Percentiles rank a stretch among this genome's conserved stretches.
These are phyloP conservation scores for Glaucidium brasilianum DNA, from an alignment of 2,113 vertebrate species.

Conservation along the genomic window DNA sequence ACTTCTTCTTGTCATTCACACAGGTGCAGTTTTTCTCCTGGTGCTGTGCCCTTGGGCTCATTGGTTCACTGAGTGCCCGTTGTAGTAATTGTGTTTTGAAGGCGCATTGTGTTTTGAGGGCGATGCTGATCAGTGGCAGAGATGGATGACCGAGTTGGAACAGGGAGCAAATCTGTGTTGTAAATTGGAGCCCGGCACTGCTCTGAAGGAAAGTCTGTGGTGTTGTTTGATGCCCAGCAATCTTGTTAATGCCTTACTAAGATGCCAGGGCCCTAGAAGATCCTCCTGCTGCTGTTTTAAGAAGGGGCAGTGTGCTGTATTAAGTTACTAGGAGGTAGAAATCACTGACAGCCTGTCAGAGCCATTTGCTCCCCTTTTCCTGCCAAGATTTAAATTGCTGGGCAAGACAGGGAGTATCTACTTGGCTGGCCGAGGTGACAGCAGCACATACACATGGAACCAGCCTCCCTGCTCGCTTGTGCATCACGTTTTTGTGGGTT, in stretches of 20 bases:
- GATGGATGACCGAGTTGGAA: neutral
- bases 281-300: neutral
- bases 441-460: neutral
- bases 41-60: neutral
- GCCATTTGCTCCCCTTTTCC: neutral
- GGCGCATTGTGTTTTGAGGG: neutral
- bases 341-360: neutral
- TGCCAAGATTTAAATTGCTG: neutral
- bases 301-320: neutral
- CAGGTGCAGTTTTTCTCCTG: neutral
- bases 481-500: rapidly evolving
- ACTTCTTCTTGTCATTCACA: neutral
- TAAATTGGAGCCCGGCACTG: neutral
- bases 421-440: neutral
- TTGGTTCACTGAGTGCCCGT: neutral
- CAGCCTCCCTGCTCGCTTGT: rapidly evolving
- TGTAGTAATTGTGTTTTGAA: neutral
- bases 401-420: neutral
- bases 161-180: neutral
- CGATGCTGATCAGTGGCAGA: neutral
- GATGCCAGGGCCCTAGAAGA: neutral
- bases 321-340: slow-evolving; percentile 2
- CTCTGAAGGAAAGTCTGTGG: neutral
- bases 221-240: neutral
- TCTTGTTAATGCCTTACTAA: slow-evolving; percentile 43